phyloP scores from a whole-genome alignment of 1,140 invertebrate species.

The Spodoptera frugiperda region DNA sequence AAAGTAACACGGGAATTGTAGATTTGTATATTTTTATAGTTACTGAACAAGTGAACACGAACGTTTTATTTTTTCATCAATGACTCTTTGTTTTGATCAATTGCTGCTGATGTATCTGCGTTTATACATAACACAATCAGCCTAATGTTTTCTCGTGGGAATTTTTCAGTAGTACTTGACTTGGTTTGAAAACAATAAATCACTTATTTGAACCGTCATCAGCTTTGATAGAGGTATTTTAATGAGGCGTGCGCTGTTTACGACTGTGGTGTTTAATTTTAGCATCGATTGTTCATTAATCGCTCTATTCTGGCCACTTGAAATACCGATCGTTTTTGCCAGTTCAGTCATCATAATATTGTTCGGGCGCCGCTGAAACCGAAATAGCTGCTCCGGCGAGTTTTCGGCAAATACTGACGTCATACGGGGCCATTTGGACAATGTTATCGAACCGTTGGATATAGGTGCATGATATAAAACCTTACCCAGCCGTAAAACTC shows the following conservation, averaged over 20 bases:
- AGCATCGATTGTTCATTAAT: slow-evolving; percentile 57
- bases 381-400: slow-evolving; percentile 64
- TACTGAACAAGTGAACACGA: too few relatives aligned
- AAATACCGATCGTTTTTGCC: slow-evolving; percentile 68
- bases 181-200: slow-evolving; percentile 20
- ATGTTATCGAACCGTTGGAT: slow-evolving; percentile 51
- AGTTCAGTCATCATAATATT: slow-evolving; percentile 67
- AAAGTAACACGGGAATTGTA: background rate
- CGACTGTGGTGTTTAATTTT: slow-evolving; percentile 48
- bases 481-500: background rate
- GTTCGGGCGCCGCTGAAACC: slow-evolving; percentile 56
- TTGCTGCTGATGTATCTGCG: slow-evolving; percentile 29
- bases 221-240: slow-evolving; percentile 36
- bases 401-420: slow-evolving; percentile 69
- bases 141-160: slow-evolving; percentile 41
- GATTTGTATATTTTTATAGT: background rate
- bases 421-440: slow-evolving; percentile 66
- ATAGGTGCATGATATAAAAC: background rate
- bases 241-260: slow-evolving; percentile 25
- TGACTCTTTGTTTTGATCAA: slow-evolving; percentile 30
- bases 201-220: slow-evolving; percentile 27
- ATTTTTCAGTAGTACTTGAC: slow-evolving; percentile 1
- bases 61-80: slow-evolving; percentile 34
- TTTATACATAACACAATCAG: slow-evolving; percentile 32
- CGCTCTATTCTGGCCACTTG: slow-evolving; percentile 59